Evolutionary conservation across 2,797 vertebrate species (phyloP), one percentile per base, ranked within the genome.

Genomic region (Oophaga sylvatica): DNA sequence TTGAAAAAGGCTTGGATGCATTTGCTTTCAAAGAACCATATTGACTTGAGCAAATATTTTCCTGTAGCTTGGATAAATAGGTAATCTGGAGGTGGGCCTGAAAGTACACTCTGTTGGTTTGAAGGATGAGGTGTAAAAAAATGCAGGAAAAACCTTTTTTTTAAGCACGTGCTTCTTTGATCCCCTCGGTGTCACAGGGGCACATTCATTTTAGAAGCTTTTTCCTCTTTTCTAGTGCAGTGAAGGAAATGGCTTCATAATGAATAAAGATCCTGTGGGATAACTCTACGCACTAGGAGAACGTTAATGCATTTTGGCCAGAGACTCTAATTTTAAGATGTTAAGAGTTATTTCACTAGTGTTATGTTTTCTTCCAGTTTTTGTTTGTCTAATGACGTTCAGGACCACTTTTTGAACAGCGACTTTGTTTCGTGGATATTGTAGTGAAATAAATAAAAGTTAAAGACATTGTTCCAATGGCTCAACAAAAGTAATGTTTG

Each of bases 31-130:
- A 88, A 71, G 76, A 85, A 84, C 26, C 31, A 26, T 57, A 75
- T 87, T 78, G 20, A 22, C 59, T 63, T 85, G 35, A 73, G 79
- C 56, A 88, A 88, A 85, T 88, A 88, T 85, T 84, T 81, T 65
- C 53, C 31, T 20, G 67, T 29, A 81, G 80, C 71, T 73, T 67
- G 63, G 20, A 35, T 81, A 88, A 88, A 88, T 81, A 81, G 68
- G 77, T 67, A 48, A 65, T 81, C 80, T 48, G 76, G 70, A 77
- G 56, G 60, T 77, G 12, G 41, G 62, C 19, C 79, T 87, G 73
- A 87, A 87, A 70, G 81, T 60, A 19, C 78, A 60, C 41, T 83
- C 81, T 87, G 71, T 70, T 59, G 26, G 56, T 2, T 59, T 73
- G 65, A 29, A 19, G 45, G 48, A 20, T 41, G n/a, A 29, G 53